phyloP scores from a whole-genome alignment of 2,797 vertebrate species.

The Siniperca obscura region DNA sequence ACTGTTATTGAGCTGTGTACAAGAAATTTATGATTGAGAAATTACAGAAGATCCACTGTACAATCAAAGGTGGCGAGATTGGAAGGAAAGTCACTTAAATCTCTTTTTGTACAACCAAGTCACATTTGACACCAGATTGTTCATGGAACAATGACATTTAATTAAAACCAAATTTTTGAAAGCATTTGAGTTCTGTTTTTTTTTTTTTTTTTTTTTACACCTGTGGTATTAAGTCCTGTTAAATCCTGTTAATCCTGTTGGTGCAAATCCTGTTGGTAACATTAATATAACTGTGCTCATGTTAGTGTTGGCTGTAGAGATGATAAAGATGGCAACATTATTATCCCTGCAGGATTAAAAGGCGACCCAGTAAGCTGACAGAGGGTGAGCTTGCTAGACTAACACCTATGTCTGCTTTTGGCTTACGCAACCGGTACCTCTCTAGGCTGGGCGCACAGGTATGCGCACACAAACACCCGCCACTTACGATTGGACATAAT shows the following conservation, averaged over 20 bases:
- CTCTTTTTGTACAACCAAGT: constrained; percentile 23
- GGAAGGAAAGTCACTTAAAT: not conserved
- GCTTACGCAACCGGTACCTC: constrained; percentile 88
- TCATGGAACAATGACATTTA: constrained; percentile 25
- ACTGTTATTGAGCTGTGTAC: constrained; percentile 12
- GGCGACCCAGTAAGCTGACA: constrained; percentile 61
- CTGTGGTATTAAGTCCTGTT: not conserved
- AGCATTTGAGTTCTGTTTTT: not conserved
- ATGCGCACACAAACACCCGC: constrained; percentile 39
- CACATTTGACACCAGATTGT: constrained; percentile 25
- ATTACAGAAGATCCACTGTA: constrained; percentile 5
- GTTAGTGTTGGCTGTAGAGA: constrained; percentile 25
- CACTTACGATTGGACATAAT: constrained; percentile 10
- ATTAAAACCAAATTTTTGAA: constrained; percentile 58
- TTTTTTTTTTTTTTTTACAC: not conserved
- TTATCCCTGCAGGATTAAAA: constrained; percentile 70
- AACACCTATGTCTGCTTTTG: constrained; percentile 86
- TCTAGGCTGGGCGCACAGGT: constrained; percentile 89
- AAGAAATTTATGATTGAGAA: not conserved
- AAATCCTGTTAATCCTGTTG: not conserved
- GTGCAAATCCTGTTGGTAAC: constrained; percentile 5
- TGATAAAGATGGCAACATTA: constrained; percentile 53
- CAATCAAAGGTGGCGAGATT: not conserved
- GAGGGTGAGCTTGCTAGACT: constrained; percentile 78
- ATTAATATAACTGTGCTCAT: constrained; percentile 28